Percentiles rank a stretch among this genome's conserved stretches.
Conservation (phyloP, 1,140 invertebrate genomes). For the Ganaspis sp. region DNA sequence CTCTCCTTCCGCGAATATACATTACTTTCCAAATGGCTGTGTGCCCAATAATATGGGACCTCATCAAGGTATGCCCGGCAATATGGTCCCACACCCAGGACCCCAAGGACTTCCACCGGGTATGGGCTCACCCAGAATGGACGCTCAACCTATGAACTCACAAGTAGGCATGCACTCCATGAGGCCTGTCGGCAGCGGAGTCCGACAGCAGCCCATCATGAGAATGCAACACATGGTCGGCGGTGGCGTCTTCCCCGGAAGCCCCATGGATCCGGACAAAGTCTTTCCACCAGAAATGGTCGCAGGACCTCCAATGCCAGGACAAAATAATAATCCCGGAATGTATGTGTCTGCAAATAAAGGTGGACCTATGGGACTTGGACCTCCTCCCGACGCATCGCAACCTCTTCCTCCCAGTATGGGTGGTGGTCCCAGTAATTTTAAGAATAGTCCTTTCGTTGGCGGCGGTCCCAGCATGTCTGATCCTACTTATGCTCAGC, state of each 20-base stretch:
- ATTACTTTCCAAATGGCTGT: constrained; percentile 83
- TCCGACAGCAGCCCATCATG: constrained; percentile 68
- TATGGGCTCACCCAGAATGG: constrained; percentile 74
- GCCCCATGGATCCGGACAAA: constrained; percentile 74
- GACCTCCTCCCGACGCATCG: constrained; percentile 78
- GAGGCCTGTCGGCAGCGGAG: constrained; percentile 65
- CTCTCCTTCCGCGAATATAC: constrained; percentile 81
- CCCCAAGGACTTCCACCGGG: constrained; percentile 71
- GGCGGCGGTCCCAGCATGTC: constrained; percentile 89
- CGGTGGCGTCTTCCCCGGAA: constrained; percentile 73
- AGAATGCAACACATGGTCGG: constrained; percentile 79
- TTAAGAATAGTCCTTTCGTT: constrained; percentile 88
- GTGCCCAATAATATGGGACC: constrained; percentile 69
- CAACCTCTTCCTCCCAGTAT: constrained; percentile 88
- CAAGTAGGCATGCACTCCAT: constrained; percentile 68
- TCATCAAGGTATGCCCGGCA: constrained; percentile 56
- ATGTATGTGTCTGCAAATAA: constrained; percentile 61
- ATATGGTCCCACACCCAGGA: constrained; percentile 52
- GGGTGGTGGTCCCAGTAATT: constrained; percentile 83
- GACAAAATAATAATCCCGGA: constrained; percentile 67
- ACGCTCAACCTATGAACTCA: constrained; percentile 63
- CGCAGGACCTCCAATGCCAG: constrained; percentile 55
- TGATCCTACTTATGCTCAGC: constrained; percentile 94
- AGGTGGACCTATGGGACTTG: constrained; percentile 75
- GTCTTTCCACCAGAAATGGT: constrained; percentile 74